Percentiles rank a stretch among this genome's conserved stretches.
Conservation (phyloP, 2,113 vertebrate species). For the Toxotes jaculatrix region DNA sequence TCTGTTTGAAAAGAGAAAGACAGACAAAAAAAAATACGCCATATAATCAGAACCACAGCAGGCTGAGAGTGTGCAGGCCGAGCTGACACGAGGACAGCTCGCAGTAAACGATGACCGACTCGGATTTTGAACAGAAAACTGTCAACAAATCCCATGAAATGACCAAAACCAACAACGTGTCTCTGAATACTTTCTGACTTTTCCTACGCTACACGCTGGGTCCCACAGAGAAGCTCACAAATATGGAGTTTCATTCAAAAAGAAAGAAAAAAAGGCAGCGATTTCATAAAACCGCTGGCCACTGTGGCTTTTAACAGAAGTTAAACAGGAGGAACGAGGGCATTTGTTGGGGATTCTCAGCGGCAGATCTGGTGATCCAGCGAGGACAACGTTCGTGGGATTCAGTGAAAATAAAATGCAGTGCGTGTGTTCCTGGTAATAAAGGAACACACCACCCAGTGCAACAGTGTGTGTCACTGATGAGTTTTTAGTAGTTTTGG, state of each 20-base stretch:
- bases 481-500: slow-evolving; percentile 37
- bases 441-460: neutral
- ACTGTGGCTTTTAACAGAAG: neutral
- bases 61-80: neutral
- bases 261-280: neutral
- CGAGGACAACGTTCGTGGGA: slow-evolving; percentile 7
- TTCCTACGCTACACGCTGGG: too few relatives aligned
- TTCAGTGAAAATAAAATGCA: neutral
- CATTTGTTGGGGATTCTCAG: slow-evolving; percentile 23
- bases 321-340: neutral
- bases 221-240: neutral
- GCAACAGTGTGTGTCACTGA: slow-evolving; percentile 13
- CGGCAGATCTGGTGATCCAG: neutral
- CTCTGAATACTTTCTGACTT: neutral
- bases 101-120: neutral
- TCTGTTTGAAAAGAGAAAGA: neutral
- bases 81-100: neutral
- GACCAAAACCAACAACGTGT: neutral
- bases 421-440: slow-evolving; percentile 1
- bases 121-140: neutral
- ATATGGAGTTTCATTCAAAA: neutral
- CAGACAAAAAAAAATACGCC: neutral
- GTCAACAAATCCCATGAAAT: neutral
- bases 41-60: neutral
- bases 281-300: neutral